Evolutionary conservation across 2,888 invertebrate species (phyloP), one percentile per base, ranked within the genome.

Genomic region (Scaeva pyrastri): DNA sequence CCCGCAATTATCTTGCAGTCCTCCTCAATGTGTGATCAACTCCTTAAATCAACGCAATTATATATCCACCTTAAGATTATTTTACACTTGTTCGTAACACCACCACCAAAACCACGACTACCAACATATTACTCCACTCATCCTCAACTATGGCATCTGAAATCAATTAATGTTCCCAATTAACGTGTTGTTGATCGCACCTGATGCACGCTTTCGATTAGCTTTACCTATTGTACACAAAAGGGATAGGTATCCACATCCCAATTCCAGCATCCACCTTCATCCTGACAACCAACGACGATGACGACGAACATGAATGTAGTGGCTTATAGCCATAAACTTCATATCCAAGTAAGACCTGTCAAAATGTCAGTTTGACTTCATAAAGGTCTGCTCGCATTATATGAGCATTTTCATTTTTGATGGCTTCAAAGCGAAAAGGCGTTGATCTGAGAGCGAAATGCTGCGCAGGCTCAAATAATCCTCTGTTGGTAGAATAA

Each of bases 151-250:
- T 66, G 64, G 52, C 71, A 80, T 73, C 76, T 43, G 70, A 86
- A 77, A 77, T 80, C 81, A 81, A 86, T 81, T 80, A 86, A 86
- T 41, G 70, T 68, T 48, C 76, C 85, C 85, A 86, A 86, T 86
- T 86, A 86, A 86, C 81, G 68, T 81, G 85, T 73, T 81, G 48
- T 60, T 62, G 81, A 76, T 77, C 73, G 81, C 85, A 86, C 81
- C 85, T 81, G 85, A 86, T 77, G 80, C 75, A 80, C 76, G 75
- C 81, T 81, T 68, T 80, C 85, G 85, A 85, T 85, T 81, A 81
- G 21, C 39, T 8, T 8, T 60, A 71, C 36, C 76, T 55, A 55
- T 75, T 52, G 64, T 75, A 72, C 85, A 72, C 50, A 68, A 50
- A 58, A 68, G 66, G 71, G 58, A 56, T 64, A 43, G 10, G n/a